Percentiles rank a stretch among this genome's conserved stretches.
These are phyloP conservation scores for Mesocentrotus franciscanus DNA, from an alignment of 53 echinoderm and acorn worm species.

Conservation along the genomic window DNA sequence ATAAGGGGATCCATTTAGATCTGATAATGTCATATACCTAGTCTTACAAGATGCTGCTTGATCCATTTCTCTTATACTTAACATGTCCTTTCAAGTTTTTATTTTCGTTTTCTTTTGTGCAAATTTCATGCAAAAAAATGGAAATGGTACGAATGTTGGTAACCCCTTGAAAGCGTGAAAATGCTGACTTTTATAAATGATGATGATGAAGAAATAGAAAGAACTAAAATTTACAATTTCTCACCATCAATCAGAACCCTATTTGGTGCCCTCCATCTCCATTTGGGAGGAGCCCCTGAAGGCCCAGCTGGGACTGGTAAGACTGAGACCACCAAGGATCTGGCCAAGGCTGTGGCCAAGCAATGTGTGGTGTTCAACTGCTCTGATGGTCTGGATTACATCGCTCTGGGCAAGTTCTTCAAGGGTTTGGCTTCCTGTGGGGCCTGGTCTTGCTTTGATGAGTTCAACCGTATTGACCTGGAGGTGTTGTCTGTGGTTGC, in stretches of 20 bases:
- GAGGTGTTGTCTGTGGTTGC: constrained; percentile 99
- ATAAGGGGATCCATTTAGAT: neutral
- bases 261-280: constrained; percentile 95
- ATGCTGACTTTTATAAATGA: too few relatives aligned
- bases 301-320: constrained; percentile 96
- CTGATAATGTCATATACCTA: neutral
- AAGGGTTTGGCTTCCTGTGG: constrained; percentile 99
- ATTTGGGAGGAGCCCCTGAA: constrained; percentile 98
- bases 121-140: too few relatives aligned
- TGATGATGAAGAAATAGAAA: neutral
- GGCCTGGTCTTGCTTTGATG: constrained; percentile 99
- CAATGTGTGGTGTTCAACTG: constrained; percentile 99
- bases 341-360: constrained; percentile 99
- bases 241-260: constrained; percentile 75
- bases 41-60: too few relatives aligned
- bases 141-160: too few relatives aligned
- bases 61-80: too few relatives aligned
- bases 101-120: too few relatives aligned
- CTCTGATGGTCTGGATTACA: constrained; percentile 98
- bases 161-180: too few relatives aligned
- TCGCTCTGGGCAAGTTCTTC: constrained; percentile 98
- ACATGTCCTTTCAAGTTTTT: too few relatives aligned
- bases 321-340: constrained; percentile 99
- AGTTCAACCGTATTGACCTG: constrained; percentile 99
- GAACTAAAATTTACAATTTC: neutral